Evolutionary conservation across 2,888 invertebrate species (phyloP), one percentile per base, ranked within the genome.

Genomic region (Ophion slaviceki): DNA sequence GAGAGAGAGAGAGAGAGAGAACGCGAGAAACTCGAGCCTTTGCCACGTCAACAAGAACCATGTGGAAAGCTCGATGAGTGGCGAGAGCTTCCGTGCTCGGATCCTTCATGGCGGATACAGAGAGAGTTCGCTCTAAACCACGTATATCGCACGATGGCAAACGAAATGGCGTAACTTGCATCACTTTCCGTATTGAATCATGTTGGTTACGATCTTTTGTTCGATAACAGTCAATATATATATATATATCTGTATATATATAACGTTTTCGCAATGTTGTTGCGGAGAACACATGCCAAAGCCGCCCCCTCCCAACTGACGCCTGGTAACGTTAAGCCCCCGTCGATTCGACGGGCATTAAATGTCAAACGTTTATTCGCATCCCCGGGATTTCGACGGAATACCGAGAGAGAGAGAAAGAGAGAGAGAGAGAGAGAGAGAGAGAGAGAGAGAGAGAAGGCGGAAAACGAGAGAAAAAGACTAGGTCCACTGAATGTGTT

Each of bases 291-390:
- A 77, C 80, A 79, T 79, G 66, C 80, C 82, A 76, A 45, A 71
- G 71, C 75, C 66, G 53, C 40, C 80, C 28, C 70, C 62, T 36
- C 32, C 78, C 81, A 81, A 75, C 68, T 75, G 83, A 84, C 82
- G 78, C 85, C 71, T 83, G 85, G 84, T 84, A 85, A 86, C 81
- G 87, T 85, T 84, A 87, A 81, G 80, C 80, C 87, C 81, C 76
- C 83, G 81, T 86, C 86, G 78, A 88, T 86, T 90, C 89, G 90
- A 88, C 88, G 89, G 89, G 90, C 92, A 92, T 91, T 92, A 92
- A 92, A 92, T 91, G 92, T 92, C 91, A 92, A 91, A 91, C 90
- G 91, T 91, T 86, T 91, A 91, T 92, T 90, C 90, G 89, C 86
- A 88, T 89, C 89, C 89, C 88, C 86, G 87, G 88, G 84, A 86